Conservation (phyloP, 2,113 vertebrate genomes). For the Melanotaenia duboulayi region DNA sequence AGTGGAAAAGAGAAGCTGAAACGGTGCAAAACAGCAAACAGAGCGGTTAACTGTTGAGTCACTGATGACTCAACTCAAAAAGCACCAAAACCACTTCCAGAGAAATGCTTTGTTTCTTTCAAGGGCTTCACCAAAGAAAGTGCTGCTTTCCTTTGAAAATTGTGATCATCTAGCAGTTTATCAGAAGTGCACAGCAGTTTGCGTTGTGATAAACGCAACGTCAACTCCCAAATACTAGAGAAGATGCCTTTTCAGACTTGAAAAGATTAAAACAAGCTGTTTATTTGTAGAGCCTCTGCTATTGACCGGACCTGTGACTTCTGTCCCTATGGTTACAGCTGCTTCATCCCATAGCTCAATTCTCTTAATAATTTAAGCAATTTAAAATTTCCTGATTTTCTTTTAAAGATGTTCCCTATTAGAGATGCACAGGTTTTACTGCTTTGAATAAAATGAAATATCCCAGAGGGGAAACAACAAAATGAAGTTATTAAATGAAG, state of each 20-base stretch:
- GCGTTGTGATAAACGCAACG: not conserved
- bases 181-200: not conserved
- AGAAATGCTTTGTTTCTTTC: constrained; percentile 1
- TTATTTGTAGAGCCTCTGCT: not conserved
- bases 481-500: too few species aligned
- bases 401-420: too few species aligned
- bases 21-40: constrained; percentile 15
- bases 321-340: not conserved
- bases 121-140: not conserved
- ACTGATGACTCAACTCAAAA: constrained; percentile 35
- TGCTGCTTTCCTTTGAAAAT: not conserved
- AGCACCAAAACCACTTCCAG: not conserved
- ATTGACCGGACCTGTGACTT: not conserved
- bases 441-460: not conserved
- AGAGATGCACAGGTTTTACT: not conserved
- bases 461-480: too few species aligned
- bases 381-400: too few species aligned
- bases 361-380: not conserved
- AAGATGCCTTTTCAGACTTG: not conserved
- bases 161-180: not conserved
- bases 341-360: not conserved
- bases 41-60: constrained; percentile 43
- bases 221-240: not conserved
- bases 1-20: constrained; percentile 50
- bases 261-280: too few species aligned